Conservation (phyloP, 2,797 vertebrate genomes). For the Helostoma temminkii region DNA sequence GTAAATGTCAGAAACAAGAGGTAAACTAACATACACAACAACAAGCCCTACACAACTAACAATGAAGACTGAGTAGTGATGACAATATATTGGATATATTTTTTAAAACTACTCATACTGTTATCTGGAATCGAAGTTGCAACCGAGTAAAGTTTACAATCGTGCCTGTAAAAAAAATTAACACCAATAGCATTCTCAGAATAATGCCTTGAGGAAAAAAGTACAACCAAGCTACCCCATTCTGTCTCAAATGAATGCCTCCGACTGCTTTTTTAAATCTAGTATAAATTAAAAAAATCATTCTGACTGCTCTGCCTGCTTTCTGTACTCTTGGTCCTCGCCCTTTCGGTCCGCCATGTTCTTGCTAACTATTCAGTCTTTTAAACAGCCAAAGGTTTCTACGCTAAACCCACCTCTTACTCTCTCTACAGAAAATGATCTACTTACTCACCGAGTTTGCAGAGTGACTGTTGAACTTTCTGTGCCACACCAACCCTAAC, state of each 20-base stretch:
- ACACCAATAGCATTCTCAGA: neutral
- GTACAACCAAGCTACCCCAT: too few species aligned
- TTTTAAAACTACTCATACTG: neutral
- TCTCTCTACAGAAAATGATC: neutral
- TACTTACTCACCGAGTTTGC: conserved; percentile 52
- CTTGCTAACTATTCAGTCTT: neutral
- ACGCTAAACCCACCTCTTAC: too few species aligned
- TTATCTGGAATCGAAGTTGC: neutral
- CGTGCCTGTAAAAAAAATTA: neutral
- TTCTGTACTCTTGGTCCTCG: neutral
- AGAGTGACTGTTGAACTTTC: neutral
- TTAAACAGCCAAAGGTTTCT: too few species aligned
- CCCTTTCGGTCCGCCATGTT: conserved; percentile 24
- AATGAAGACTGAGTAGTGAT: neutral
- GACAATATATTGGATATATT: neutral
- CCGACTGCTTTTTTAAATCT: neutral
- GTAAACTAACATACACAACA: neutral
- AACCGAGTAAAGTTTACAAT: neutral
- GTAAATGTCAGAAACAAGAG: conserved; percentile 1
- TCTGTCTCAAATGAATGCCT: neutral
- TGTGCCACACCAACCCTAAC: rapidly evolving
- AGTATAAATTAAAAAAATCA: neutral
- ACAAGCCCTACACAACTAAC: neutral
- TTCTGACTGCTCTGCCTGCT: neutral
- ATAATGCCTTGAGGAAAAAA: neutral